A percentile compares a stretch with the other conserved stretches of the same genome.
These are phyloP conservation scores for Hydrotaea cyrtoneurina DNA, from an alignment of 2,888 invertebrate species.

Conservation along the genomic window DNA sequence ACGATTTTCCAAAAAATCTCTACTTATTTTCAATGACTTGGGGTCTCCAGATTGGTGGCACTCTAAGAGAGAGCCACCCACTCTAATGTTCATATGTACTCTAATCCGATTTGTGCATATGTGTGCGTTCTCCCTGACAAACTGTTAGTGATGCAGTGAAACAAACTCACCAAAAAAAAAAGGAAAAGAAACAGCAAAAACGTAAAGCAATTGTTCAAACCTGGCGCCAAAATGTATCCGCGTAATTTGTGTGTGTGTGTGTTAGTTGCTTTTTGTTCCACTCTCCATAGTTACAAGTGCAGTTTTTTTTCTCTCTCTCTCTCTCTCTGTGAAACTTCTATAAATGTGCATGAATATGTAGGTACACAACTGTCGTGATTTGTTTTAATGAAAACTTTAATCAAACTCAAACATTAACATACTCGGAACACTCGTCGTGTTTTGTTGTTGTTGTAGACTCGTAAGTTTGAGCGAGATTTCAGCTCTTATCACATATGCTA, in stretches of 20 bases:
- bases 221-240: conserved; percentile 28
- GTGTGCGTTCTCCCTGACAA: conserved; percentile 45
- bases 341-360: conserved; percentile 20
- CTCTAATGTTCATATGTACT: background rate
- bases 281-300: background rate
- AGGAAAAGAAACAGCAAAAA: conserved; percentile 34
- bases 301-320: no score
- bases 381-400: conserved; percentile 35
- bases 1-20: no score
- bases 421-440: background rate
- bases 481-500: conserved; percentile 24
- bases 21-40: no score
- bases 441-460: background rate
- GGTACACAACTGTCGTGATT: background rate
- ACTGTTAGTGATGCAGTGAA: conserved; percentile 34
- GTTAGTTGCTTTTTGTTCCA: background rate
- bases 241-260: background rate
- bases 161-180: no score
- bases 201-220: conserved; percentile 47
- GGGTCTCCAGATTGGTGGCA: no score
- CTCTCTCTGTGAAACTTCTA: background rate
- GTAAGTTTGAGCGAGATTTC: background rate
- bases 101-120: conserved; percentile 21
- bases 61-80: no score
- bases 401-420: conserved; percentile 27